phyloP scores from a whole-genome alignment of 2,797 vertebrate genomes.

The Sebastes hubbsi region DNA sequence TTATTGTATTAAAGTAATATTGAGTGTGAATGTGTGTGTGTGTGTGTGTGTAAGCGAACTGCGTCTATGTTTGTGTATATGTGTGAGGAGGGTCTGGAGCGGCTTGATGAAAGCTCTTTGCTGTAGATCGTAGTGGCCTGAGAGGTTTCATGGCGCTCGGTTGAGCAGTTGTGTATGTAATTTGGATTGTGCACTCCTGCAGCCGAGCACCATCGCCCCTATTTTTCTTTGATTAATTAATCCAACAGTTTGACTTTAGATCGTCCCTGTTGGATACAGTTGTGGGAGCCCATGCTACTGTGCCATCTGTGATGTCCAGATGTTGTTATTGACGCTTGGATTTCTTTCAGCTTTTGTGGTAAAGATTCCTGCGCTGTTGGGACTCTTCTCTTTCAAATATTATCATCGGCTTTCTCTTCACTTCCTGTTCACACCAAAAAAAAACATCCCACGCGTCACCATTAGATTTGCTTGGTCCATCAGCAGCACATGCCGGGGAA shows the following conservation, averaged over 20 bases:
- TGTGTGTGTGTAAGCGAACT: not conserved
- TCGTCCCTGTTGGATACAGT: constrained; percentile 54
- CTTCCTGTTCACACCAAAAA: constrained; percentile 7
- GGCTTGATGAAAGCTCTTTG: constrained; percentile 81
- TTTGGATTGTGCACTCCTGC: constrained; percentile 45
- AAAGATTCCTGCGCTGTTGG: constrained; percentile 63
- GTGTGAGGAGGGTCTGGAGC: constrained; percentile 67
- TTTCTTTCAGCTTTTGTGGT: constrained; percentile 69
- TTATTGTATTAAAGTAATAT: not conserved
- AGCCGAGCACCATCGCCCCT: constrained; percentile 75
- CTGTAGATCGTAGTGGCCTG: constrained; percentile 72
- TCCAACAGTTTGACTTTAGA: constrained; percentile 69
- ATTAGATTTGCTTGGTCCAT: constrained; percentile 17
- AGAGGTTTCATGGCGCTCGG: constrained; percentile 77
- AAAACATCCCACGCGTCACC: not conserved
- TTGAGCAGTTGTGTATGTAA: constrained; percentile 29
- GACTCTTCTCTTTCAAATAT: constrained; percentile 57
- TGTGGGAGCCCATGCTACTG: constrained; percentile 49
- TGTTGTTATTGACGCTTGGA: constrained; percentile 57
- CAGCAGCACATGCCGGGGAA: constrained; percentile 6
- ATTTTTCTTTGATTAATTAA: constrained; percentile 58
- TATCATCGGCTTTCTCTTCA: constrained; percentile 23
- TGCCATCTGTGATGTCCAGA: constrained; percentile 43
- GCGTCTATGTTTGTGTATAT: constrained; percentile 35
- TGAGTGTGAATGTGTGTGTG: not conserved